Percentiles rank a stretch among this genome's conserved stretches.
Conservation (phyloP, 2,888 invertebrate species). For the Dysmachus trigonus region DNA sequence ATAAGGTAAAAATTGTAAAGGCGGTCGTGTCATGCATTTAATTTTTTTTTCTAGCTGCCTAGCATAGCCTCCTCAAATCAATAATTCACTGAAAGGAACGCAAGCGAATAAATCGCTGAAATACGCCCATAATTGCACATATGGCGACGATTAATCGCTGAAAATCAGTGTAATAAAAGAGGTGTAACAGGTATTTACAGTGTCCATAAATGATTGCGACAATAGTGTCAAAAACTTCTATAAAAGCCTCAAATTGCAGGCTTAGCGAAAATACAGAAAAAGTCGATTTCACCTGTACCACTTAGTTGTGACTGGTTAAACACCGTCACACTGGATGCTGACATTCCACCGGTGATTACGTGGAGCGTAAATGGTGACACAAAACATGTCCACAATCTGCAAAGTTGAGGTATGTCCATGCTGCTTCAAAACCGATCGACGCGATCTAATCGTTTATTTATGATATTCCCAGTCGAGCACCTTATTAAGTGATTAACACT, state of each 20-base stretch:
- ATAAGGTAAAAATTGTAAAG: neutral
- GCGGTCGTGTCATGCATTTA: neutral
- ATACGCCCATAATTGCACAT: neutral
- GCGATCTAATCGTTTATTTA: constrained; percentile 41
- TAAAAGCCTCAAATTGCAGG: neutral
- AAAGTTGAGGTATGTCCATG: constrained; percentile 29
- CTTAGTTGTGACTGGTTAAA: neutral
- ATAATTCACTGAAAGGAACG: neutral
- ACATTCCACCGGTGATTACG: constrained; percentile 15
- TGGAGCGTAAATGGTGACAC: constrained; percentile 35
- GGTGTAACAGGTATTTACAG: neutral
- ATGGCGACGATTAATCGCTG: neutral
- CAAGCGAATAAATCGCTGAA: neutral
- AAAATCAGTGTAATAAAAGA: neutral
- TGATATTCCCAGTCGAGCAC: constrained; percentile 43
- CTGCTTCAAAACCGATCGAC: neutral
- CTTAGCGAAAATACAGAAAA: neutral
- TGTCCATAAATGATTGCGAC: neutral
- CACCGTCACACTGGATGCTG: neutral
- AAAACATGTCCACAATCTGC: constrained; percentile 40
- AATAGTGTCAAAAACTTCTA: constrained; percentile 2
- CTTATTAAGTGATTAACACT: constrained; percentile 46
- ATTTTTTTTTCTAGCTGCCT: neutral
- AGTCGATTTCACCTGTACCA: constrained; percentile 27
- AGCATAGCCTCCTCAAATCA: neutral